These are phyloP conservation scores for Patella caerulea DNA, from an alignment of 2,888 invertebrate genomes.

Conservation along the genomic window DNA sequence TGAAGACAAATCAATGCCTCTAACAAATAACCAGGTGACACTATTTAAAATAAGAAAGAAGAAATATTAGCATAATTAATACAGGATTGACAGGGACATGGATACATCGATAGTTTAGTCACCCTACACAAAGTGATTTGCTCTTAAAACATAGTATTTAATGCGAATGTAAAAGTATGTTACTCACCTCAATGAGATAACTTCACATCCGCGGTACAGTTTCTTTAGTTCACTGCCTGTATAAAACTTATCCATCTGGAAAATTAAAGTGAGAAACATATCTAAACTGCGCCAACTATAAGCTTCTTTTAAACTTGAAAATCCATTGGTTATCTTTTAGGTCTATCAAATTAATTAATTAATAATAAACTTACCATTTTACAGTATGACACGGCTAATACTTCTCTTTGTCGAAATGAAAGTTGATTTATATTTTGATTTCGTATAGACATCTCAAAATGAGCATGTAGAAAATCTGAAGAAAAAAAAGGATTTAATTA, in stretches of 20 bases:
- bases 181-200: constrained; percentile 49
- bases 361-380: neutral
- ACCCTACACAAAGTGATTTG: too few relatives aligned
- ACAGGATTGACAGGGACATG: too few relatives aligned
- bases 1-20: too few relatives aligned
- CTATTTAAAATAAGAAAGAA: too few relatives aligned
- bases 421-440: constrained; percentile 18
- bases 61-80: too few relatives aligned
- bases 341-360: neutral
- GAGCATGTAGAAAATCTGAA: constrained; percentile 50
- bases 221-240: constrained; percentile 43
- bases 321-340: too few relatives aligned
- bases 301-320: too few relatives aligned
- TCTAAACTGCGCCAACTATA: too few relatives aligned
- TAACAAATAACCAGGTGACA: too few relatives aligned
- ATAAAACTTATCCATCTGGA: constrained; percentile 54
- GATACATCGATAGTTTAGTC: too few relatives aligned
- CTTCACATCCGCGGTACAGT: constrained; percentile 52
- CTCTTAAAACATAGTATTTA: too few relatives aligned
- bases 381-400: neutral
- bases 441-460: constrained; percentile 47
- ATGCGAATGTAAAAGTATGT: neutral
- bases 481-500: too few relatives aligned
- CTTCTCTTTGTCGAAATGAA: neutral
- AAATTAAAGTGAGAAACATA: neutral